phyloP scores from a whole-genome alignment of 1,140 invertebrate species.

The Probaryconus sp. region DNA sequence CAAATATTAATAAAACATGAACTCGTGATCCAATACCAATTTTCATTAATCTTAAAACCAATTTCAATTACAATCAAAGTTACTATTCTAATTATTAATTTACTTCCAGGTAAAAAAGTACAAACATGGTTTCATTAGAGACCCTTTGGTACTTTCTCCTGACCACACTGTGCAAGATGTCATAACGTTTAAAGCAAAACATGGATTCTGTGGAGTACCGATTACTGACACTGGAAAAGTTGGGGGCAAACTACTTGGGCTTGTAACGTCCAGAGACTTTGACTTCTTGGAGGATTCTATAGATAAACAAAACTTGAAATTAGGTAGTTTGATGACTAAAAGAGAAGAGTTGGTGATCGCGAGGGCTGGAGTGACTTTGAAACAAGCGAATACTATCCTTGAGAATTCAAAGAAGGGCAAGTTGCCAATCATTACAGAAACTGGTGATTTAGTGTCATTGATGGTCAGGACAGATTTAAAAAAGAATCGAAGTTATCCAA shows the following conservation, averaged over 20 bases:
- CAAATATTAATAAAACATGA: no score
- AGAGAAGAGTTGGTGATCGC: slow-evolving; percentile 93
- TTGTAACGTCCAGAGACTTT: slow-evolving; percentile 98
- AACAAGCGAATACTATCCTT: slow-evolving; percentile 95
- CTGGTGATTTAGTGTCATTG: slow-evolving; percentile 90
- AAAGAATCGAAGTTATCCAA: not conserved
- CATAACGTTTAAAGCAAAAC: slow-evolving; percentile 90
- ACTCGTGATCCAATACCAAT: no score
- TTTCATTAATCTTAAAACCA: no score
- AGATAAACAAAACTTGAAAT: slow-evolving; percentile 79
- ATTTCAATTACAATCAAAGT: no score
- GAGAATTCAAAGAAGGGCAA: slow-evolving; percentile 99
- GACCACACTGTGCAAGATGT: slow-evolving; percentile 92
- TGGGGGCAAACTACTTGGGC: slow-evolving; percentile 94
- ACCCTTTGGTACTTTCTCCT: slow-evolving; percentile 95
- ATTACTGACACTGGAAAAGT: slow-evolving; percentile 96
- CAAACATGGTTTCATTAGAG: slow-evolving; percentile 98
- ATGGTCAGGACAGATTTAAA: not conserved
- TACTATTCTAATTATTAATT: no score
- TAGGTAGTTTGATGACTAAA: slow-evolving; percentile 93
- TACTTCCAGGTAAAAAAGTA: slow-evolving; percentile 96
- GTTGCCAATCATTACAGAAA: slow-evolving; percentile 95
- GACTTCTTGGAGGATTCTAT: slow-evolving; percentile 91
- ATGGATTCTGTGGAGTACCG: slow-evolving; percentile 98
- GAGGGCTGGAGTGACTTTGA: slow-evolving; percentile 90